Evolutionary conservation across 2,888 invertebrate genomes (phyloP), one percentile per base, ranked within the genome.

Genomic region (Alcis repandata): DNA sequence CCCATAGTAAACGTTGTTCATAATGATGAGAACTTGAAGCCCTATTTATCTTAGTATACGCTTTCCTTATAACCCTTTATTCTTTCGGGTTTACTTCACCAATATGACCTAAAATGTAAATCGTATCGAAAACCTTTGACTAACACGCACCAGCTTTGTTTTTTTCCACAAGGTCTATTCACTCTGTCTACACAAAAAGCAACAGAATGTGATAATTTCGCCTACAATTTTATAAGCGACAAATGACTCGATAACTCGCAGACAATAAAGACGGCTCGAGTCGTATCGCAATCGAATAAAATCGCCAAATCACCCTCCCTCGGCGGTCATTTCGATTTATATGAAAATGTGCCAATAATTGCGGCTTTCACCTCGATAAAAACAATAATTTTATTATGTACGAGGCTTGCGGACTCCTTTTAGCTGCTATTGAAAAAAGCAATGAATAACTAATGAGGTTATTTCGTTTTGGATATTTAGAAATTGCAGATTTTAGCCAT

Each of bases 221-320:
- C 59, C 9, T 19, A 41, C 9, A 19, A 41, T 41, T 19, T 43
- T n/a, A 11, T 17, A 33, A 49, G 17, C 49, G 56, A 59, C 66
- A 65, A 71, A 68, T 48, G 65, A 70, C 27, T 59, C 60, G 62
- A 68, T 71, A 67, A 71, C 70, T 70, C 57, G 67, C 68, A 64
- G 69, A 73, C 72, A 73, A 70, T 77, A 71, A 76, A 74, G 68
- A 68, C 64, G 46, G 64, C 66, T 61, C 66, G 52, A 15, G 54
- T 64, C 63, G 66, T 74, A 72, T 76, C 63, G 75, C 71, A 73
- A 75, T 69, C 70, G 67, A 75, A 77, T 74, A 71, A 74, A 76
- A 40, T 43, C 43, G 11, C 27, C 54, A 56, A 49, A 52, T 48
- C 60, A 48, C 56, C 54, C 60, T 45, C 51, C 40, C n/a, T 59